These are phyloP conservation scores for Plagodis pulveraria DNA, from an alignment of 2,888 invertebrate species.

Conservation along the genomic window DNA sequence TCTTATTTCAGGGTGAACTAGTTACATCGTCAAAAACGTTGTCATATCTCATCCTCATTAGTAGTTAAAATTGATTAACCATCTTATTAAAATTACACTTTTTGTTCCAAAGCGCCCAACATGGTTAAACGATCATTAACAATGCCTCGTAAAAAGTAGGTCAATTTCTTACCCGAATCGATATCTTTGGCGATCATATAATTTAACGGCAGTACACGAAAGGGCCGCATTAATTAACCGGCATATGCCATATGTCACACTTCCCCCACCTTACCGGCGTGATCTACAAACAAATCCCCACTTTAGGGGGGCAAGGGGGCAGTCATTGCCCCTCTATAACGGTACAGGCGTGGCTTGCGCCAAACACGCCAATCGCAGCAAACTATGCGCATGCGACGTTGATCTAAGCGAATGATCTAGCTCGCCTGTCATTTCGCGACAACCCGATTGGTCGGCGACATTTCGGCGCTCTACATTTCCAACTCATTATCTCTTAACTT, in stretches of 20 bases:
- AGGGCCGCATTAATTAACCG: constrained; percentile 69
- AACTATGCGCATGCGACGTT: constrained; percentile 66
- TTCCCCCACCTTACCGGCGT: constrained; percentile 61
- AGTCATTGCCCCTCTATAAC: constrained; percentile 80
- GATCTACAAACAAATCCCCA: constrained; percentile 73
- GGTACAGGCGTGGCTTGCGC: constrained; percentile 79
- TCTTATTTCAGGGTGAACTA: too few relatives aligned
- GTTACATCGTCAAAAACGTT: too few relatives aligned
- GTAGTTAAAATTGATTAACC: too few relatives aligned
- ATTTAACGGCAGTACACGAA: constrained; percentile 52
- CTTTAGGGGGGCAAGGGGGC: constrained; percentile 75
- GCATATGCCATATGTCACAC: constrained; percentile 74
- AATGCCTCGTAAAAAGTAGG: constrained; percentile 32
- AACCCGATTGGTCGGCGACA: constrained; percentile 74
- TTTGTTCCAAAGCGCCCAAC: too few relatives aligned
- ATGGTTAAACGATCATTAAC: constrained; percentile 1
- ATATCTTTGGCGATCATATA: constrained; percentile 34
- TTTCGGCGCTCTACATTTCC: constrained; percentile 56
- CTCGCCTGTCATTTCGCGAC: constrained; percentile 79
- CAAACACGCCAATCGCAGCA: constrained; percentile 77
- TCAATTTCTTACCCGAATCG: constrained; percentile 32
- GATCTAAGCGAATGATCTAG: constrained; percentile 83
- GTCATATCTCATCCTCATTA: too few relatives aligned
- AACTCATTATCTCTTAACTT: constrained; percentile 58
- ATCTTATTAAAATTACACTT: too few relatives aligned